Evolutionary conservation across 2,888 invertebrate genomes (phyloP).

Genomic region (Ochropleura leucogaster): DNA sequence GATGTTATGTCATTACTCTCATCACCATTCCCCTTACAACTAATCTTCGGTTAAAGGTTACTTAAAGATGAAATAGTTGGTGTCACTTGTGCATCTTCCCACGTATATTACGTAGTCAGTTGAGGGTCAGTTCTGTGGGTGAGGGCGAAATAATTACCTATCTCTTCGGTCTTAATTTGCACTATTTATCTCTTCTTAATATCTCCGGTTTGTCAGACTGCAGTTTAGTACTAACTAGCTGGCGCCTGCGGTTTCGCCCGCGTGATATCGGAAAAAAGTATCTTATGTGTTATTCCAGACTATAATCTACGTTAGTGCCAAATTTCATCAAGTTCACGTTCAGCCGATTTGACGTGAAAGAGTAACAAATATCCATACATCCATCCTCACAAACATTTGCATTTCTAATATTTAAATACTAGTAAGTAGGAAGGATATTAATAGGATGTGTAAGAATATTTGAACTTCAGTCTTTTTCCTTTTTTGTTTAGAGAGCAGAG

Average conservation of each 20-base stretch:
- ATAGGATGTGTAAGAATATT: not conserved
- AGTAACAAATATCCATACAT: too few relatives aligned
- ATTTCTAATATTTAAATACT: too few relatives aligned
- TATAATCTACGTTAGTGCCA: too few relatives aligned
- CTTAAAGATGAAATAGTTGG: conserved; percentile 28
- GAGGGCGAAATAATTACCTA: conserved; percentile 50
- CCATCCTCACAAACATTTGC: too few relatives aligned
- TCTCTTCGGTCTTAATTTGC: conserved; percentile 17
- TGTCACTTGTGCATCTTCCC: conserved; percentile 49
- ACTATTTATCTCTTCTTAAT: conserved; percentile 8
- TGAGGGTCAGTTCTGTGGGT: conserved; percentile 19
- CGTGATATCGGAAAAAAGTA: too few relatives aligned
- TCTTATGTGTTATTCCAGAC: too few relatives aligned
- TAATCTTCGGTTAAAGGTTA: conserved; percentile 5
- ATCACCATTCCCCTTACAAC: not conserved
- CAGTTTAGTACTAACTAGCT: not conserved
- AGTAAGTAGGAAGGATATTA: too few relatives aligned
- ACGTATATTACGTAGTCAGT: conserved; percentile 48
- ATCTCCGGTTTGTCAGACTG: not conserved
- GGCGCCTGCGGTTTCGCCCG: too few relatives aligned
- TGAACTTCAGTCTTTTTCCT: not conserved
- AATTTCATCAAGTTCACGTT: too few relatives aligned
- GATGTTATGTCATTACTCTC: not conserved
- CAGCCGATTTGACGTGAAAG: too few relatives aligned
- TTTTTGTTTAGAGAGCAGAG: too few relatives aligned